Evolutionary conservation across 2,113 vertebrate genomes (phyloP).

Genomic region (Neofelis nebulosa): DNA sequence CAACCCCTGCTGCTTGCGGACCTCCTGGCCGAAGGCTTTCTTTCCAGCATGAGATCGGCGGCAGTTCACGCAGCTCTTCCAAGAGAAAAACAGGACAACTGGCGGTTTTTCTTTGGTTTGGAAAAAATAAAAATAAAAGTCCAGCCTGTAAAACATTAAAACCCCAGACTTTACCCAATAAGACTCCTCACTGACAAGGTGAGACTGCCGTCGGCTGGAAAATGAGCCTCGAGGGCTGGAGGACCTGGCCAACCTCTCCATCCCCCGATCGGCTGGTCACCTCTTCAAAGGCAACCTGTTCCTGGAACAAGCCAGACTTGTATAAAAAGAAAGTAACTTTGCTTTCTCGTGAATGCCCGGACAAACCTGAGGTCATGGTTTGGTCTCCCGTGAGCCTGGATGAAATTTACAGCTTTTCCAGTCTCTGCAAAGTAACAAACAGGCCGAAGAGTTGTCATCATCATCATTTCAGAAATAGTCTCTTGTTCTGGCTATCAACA

Average conservation of each 20-base stretch:
- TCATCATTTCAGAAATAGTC: background rate
- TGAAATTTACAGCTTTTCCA: background rate
- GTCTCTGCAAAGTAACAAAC: background rate
- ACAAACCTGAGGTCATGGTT: background rate
- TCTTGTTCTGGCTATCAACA: background rate
- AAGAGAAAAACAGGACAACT: background rate
- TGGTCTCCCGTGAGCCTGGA: background rate
- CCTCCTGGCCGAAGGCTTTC: background rate
- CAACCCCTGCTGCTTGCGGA: background rate
- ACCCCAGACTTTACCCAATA: background rate
- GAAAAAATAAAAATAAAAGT: background rate
- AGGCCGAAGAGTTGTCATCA: background rate
- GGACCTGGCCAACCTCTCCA: background rate
- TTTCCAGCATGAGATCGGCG: background rate
- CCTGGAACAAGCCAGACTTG: background rate
- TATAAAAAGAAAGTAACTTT: background rate
- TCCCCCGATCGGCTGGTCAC: too few relatives aligned
- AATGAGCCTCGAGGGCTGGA: background rate
- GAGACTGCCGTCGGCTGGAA: background rate
- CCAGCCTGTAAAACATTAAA: background rate
- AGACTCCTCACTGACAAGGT: background rate
- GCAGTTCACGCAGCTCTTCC: background rate
- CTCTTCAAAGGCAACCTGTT: background rate
- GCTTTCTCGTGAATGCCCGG: background rate
- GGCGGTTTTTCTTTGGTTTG: constrained; percentile 47